Evolutionary conservation across 2,797 vertebrate genomes (phyloP), one percentile per base, ranked within the genome.

Genomic region (Harpagifer antarcticus): DNA sequence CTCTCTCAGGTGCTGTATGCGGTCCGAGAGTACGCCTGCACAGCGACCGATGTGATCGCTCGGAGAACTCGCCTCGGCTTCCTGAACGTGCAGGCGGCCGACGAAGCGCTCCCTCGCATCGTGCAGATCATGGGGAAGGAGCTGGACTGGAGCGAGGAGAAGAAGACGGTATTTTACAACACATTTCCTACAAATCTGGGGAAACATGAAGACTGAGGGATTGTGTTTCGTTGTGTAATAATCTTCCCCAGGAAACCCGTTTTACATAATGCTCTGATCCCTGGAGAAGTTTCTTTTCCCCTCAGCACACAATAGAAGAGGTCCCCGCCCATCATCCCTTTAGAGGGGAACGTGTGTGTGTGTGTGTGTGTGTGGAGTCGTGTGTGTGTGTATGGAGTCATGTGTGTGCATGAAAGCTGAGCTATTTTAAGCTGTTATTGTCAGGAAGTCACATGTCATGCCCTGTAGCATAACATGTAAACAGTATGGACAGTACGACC

Each of bases 21-120:
- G 0, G 93, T 99, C 1, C 97, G 96, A 75, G 98, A 99, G 68
- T 99, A 99, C 0, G 98, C 98, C 6, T 98, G 98, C 92, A 98
- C 97, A 0, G 97, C 97, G 0, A 96, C 96, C 9, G 98, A 99
- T 15, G 93, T 99, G 60, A 95, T 99, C 33, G 96, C 98, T 0
- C 95, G 97, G 0, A 95, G 98, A 3, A 99, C 98, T 0, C 96
- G 98, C 3, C 87, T 99, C 60, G 97, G 97, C 16, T 99, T 99
- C 82, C 90, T 99, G 17, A 99, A 99, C 2, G 98, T 99, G 53
- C 98, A 99, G 92, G 98, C 98, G 0, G 98, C 98, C 0, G 97
- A 99, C 17, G 98, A 99, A 84, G 97, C 98, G 0, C 93, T 99
- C 15, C 98, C 98, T 0, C 93, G 96, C 37, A 96, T 99, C 15